These are phyloP conservation scores for Melanerpes formicivorus DNA, from an alignment of 2,113 vertebrate species.

Conservation along the genomic window DNA sequence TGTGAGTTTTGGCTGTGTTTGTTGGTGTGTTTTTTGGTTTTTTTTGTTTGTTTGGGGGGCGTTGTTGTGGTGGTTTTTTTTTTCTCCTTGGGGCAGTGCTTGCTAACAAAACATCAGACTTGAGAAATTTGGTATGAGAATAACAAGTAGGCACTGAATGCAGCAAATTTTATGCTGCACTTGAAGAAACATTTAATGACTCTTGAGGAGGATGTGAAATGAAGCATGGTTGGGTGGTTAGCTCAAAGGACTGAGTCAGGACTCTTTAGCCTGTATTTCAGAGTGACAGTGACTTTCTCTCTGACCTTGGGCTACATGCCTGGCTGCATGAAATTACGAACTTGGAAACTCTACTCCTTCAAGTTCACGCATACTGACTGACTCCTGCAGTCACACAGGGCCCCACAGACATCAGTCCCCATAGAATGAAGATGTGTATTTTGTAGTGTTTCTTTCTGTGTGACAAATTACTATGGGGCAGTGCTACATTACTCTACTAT, in stretches of 20 bases:
- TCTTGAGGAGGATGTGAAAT: neutral
- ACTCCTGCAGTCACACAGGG: neutral
- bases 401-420: rapidly evolving
- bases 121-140: neutral
- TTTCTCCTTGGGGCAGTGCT: rapidly evolving
- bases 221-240: neutral
- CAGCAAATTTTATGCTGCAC: neutral
- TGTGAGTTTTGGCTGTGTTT: too few species aligned
- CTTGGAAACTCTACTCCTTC: neutral
- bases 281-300: neutral
- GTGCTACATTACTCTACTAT: neutral
- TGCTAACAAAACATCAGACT: neutral
- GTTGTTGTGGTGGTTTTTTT: neutral
- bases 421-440: neutral
- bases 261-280: neutral
- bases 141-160: neutral
- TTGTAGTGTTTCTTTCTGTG: neutral
- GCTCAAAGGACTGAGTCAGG: neutral
- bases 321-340: neutral
- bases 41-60: neutral
- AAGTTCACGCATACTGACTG: rapidly evolving
- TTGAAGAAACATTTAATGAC: neutral
- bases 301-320: slow-evolving; percentile 11
- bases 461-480: neutral
- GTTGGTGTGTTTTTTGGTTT: neutral